Base-by-base conservation (phyloP, 2,797 vertebrate species). In the Hydrolagus colliei region DNA sequence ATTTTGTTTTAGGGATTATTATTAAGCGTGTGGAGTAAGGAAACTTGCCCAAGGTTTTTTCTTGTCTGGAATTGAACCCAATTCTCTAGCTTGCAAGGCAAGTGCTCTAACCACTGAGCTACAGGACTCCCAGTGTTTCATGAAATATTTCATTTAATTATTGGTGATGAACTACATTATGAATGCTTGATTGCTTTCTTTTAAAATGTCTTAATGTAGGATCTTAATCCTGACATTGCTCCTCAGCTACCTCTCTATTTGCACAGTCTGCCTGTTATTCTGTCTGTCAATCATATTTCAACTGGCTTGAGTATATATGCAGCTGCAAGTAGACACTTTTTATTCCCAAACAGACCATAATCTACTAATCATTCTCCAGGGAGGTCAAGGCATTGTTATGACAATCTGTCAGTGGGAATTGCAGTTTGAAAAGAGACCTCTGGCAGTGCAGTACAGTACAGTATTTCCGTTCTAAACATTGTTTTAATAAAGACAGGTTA, bases 201-300 rank as follows among this genome's bases (percentile, higher is more conserved):
- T 11, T 68, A 20, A 18, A 41, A n/a, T 18, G 41, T 9, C 14
- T 11, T 20, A n/a, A 84, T 67, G 41, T 52, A 67, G 32, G 9
- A 20, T 71, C 16, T 12, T 16, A 65, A 84, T 67, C 65, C 65
- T 10, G 68, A 18, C 32, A 41, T 32, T 18, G 79, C 67, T n/a
- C 63, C 63, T 67, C 7, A 35, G 27, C 13, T 52, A 20, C 20
- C 32, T 18, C 8, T 35, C 41, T 84, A 27, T 84, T 82, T 84
- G 27, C 79, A 84, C 16, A 35, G 65, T 71, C 65, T 84, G 79
- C 41, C 79, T 35, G 2, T 84, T 65, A 84, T 68, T 35, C 79
- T 35, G 63, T 67, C 79, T 82, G 63, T 84, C 79, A 68, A 10
- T 67, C 79, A 84, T 63, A 84, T 84, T 20, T n/a, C 79, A 84